Conservation (phyloP, 2,888 invertebrate genomes). For the Drosophila nr. medialis region DNA sequence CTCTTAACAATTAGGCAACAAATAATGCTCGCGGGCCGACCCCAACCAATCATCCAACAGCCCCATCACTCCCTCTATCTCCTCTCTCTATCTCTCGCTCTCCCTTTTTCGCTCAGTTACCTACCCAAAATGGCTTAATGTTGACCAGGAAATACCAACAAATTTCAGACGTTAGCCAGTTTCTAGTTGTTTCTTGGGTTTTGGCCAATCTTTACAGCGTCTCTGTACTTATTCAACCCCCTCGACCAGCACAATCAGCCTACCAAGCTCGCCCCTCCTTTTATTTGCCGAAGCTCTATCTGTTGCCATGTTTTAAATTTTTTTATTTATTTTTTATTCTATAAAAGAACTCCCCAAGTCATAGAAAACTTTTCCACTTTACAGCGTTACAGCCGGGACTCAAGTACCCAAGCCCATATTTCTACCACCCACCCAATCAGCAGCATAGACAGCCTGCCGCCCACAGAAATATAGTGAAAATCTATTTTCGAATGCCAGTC, state of each 20-base stretch:
- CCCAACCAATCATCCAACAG: background rate
- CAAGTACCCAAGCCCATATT: background rate
- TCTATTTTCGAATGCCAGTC: slow-evolving; percentile 77
- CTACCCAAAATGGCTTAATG: slow-evolving; percentile 67
- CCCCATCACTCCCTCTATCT: background rate
- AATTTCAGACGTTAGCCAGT: slow-evolving; percentile 28
- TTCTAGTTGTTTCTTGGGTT: slow-evolving; percentile 25
- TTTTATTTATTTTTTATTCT: slow-evolving; percentile 15
- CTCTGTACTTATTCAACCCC: slow-evolving; percentile 1
- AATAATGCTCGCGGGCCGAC: slow-evolving; percentile 38
- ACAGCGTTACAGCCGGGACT: slow-evolving; percentile 40
- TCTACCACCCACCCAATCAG: background rate
- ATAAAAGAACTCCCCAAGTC: slow-evolving; percentile 28
- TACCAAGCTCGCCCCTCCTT: background rate
- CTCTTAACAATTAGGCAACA: slow-evolving; percentile 62
- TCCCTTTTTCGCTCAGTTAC: slow-evolving; percentile 4
- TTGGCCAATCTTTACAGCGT: background rate
- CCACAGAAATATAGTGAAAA: slow-evolving; percentile 62
- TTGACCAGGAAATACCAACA: slow-evolving; percentile 20
- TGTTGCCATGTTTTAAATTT: slow-evolving; percentile 28
- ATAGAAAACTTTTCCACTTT: slow-evolving; percentile 74
- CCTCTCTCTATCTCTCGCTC: background rate
- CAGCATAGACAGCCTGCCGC: slow-evolving; percentile 21
- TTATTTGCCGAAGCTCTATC: slow-evolving; percentile 15
- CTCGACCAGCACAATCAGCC: background rate